phyloP scores from a whole-genome alignment of 2,113 vertebrate genomes.

The Chelonoidis abingdonii region DNA sequence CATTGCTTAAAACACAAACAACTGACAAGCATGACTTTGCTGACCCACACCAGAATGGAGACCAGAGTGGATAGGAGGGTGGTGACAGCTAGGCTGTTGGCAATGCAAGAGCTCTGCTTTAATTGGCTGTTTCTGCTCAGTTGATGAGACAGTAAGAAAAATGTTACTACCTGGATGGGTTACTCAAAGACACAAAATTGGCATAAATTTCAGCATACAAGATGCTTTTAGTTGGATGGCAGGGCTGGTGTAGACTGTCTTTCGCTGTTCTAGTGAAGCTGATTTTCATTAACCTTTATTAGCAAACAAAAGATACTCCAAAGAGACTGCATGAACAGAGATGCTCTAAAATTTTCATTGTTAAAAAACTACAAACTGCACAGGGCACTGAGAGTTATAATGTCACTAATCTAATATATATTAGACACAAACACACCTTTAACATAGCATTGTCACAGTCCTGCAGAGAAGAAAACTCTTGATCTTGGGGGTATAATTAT shows the following conservation, averaged over 20 bases:
- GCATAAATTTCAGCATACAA: neutral
- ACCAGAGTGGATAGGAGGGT: conserved; percentile 63
- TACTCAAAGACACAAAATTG: conserved; percentile 23
- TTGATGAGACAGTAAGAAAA: neutral
- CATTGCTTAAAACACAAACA: conserved; percentile 49
- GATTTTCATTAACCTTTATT: neutral
- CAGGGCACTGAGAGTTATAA: conserved; percentile 41
- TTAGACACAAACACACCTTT: neutral
- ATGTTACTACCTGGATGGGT: neutral
- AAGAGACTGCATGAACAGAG: neutral
- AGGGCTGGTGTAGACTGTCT: neutral
- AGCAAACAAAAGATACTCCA: neutral
- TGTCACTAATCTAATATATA: conserved; percentile 29
- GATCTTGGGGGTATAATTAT: conserved; percentile 36
- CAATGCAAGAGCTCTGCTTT: neutral
- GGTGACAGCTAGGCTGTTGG: conserved; percentile 21
- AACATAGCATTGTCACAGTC: conserved; percentile 15
- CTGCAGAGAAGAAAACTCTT: neutral
- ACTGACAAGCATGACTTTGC: conserved; percentile 47
- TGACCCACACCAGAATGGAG: conserved; percentile 33
- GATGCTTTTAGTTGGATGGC: neutral
- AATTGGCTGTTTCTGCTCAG: conserved; percentile 19
- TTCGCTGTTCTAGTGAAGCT: fast-evolving
- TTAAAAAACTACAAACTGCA: conserved; percentile 17
- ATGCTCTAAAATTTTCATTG: neutral